Base-by-base conservation (phyloP, 2,113 vertebrate genomes). In the Capreolus pygargus region DNA sequence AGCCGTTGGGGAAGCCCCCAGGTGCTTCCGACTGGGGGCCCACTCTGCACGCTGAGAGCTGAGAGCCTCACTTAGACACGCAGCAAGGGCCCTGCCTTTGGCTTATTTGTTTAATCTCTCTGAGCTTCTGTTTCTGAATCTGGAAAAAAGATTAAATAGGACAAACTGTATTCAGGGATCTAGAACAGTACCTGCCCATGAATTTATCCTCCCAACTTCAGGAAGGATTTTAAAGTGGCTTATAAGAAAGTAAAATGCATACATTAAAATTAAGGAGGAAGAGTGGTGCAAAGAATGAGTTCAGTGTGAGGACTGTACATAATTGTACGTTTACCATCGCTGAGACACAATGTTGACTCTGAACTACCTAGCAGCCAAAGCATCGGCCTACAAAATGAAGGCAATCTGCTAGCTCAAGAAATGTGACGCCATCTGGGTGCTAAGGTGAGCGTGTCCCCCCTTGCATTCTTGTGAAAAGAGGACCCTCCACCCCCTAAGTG, bases 321-420 rank as follows among this genome's bases (percentile, higher is more conserved):
- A 28, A 90, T 84, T 1, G 50, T 4, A 30, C 28, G 6, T 25
- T 70, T 12, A 17, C 11, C 9, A 54, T 13, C 7, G 10, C 6
- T 39, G 16, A 16, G 17, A 45, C 30, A 13, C 15, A 12, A 0
- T 9, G 50, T 79, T 70, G 64, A 30, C 89, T 52, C 30, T 47
- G 9, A 89, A 70, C n/a, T n/a, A 78, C 50, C n/a, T 30, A 8
- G 86, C 19, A 67, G 86, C 64, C 78, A 79, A 95, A 91, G 52
- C 47, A 21, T 12, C 30, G 19, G 30, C 57, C 10, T 25, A 3
- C 5, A 55, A 43, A 83, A 43, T 43, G 28, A 55, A 27, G 45
- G 39, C 60, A 55, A 16, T 74, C 52, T 23, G 52, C 33, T 28
- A 43, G n/a, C 76, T n/a, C 85, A 28, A 47, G 43, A 39, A 64